phyloP scores from a whole-genome alignment of 2,888 invertebrate species.

The Napeogenes sylphis region DNA sequence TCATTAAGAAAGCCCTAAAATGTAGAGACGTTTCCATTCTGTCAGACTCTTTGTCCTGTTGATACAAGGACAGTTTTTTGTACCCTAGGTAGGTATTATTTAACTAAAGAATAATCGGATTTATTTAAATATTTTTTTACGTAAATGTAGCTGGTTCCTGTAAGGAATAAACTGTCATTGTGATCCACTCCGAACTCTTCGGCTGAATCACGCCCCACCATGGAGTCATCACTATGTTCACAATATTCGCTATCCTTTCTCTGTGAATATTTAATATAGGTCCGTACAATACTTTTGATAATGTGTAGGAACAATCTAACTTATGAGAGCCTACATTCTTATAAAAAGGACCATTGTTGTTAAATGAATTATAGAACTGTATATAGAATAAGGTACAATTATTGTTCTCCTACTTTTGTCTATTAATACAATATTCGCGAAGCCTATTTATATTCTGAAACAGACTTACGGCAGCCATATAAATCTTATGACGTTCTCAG shows the following conservation, averaged over 20 bases:
- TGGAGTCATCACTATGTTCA: slow-evolving; percentile 70
- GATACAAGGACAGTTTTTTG: no score
- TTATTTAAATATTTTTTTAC: slow-evolving; percentile 41
- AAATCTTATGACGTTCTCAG: slow-evolving; percentile 61
- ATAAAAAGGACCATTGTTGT: no score
- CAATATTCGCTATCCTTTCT: slow-evolving; percentile 66
- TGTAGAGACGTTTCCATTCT: no score
- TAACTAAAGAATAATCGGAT: background rate
- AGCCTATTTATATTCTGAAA: background rate
- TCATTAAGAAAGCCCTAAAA: no score
- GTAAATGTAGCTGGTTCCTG: slow-evolving; percentile 71
- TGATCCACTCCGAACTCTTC: slow-evolving; percentile 63
- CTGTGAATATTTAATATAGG: slow-evolving; percentile 41
- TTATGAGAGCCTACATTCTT: no score
- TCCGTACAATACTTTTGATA: background rate
- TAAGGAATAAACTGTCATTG: slow-evolving; percentile 67
- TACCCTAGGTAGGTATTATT: no score
- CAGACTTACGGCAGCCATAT: slow-evolving; percentile 71
- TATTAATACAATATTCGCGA: no score
- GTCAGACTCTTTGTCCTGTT: no score
- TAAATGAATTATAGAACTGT: no score
- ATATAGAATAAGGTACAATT: no score
- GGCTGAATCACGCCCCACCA: slow-evolving; percentile 71
- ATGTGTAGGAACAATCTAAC: no score
- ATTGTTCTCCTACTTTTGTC: no score